Evolutionary conservation across 2,797 vertebrate genomes (phyloP), one percentile per base, ranked within the genome.

Genomic region (Hydrolagus colliei): DNA sequence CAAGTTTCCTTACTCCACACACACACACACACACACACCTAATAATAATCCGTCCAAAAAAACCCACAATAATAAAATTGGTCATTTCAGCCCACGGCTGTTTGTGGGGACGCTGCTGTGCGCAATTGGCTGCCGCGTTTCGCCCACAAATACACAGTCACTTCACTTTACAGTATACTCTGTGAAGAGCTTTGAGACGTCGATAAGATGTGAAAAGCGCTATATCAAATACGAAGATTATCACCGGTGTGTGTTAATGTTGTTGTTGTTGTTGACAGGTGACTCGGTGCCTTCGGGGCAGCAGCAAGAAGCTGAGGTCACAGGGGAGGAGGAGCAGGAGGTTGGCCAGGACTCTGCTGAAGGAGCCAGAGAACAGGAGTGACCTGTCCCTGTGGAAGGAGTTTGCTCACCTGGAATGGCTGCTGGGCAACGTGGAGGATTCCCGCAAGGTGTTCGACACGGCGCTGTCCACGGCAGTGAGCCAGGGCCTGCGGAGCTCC

Each of bases 321-420:
- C 97, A 97, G 89, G 97, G 97, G 14, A 98, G 95, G 89, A 94
- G 92, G 87, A 97, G 96, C 92, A 99, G 97, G 90, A 95, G 94
- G 1, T 87, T 98, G 35, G 93, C 95, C 85, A 99, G 97, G 90
- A 93, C 91, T n/a, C 94, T 99, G 72, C 97, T 99, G n/a, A 98
- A 98, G 90, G 95, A 96, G 88, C 89, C 94, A 0, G 95, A 96
- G 35, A 98, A 96, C 91, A 92, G 97, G 86, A 96, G 94, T 2
- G 89, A 93, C 0, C 87, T 98, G 88, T 91, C 91, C 67, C 93
- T 99, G 62, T 99, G 98, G 97, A 93, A 92, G 86, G 94, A 97
- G 84, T 99, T 96, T 2, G 97, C 95, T 18, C 94, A 97, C 87
- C 89, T 99, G 59, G 98, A 99, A 87, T 99, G 97, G 98, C 86